Base-by-base conservation (phyloP, 2,797 vertebrate species). In the Uromys caudimaculatus region DNA sequence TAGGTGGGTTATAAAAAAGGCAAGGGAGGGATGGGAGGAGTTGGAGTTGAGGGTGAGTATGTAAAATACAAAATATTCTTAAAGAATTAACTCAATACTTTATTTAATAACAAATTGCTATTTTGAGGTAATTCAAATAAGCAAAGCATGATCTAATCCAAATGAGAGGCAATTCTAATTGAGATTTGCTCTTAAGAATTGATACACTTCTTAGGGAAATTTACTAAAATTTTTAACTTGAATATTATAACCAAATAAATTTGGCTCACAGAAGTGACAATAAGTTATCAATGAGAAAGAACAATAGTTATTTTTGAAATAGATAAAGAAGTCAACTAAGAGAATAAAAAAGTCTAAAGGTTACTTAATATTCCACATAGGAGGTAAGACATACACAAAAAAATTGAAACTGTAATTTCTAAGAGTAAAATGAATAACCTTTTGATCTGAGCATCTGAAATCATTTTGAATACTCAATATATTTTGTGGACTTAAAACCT, bases 201-300 rank as follows among this genome's bases (percentile, higher is more conserved):
- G 4, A 10, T 73, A 2, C 47, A 17, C 38, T 82, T 90, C 62
- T 90, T 58, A 90, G 27, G 19, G 1, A 67, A 79, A 96, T 58
- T 84, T 81, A 82, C 78, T n/a, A 2, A 9, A 75, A 79, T 23
- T n/a, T 78, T 27, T 79, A 91, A 83, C 21, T 69, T 73, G 23
- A 82, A 89, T 93, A 75, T 47, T 76, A 27, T 1, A 24, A 71
- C 2, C 67, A 94, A 94, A 89, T 88, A 90, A 91, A 93, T 6
- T 23, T 58, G 1, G 9, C 11, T 62, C 16, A 54, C n/a, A 32
- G 8, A 67, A 77, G 17, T 86, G 23, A 16, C 8, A 92, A 84
- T 84, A 91, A 82, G 38, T 23, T 64, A 81, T 91, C 29, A 75
- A 14, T 83, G 16, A 89, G 29, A 79, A 95, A 93, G 56, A 24